Evolutionary conservation across 2,113 vertebrate genomes (phyloP).

Genomic region (Trogon surrucura): DNA sequence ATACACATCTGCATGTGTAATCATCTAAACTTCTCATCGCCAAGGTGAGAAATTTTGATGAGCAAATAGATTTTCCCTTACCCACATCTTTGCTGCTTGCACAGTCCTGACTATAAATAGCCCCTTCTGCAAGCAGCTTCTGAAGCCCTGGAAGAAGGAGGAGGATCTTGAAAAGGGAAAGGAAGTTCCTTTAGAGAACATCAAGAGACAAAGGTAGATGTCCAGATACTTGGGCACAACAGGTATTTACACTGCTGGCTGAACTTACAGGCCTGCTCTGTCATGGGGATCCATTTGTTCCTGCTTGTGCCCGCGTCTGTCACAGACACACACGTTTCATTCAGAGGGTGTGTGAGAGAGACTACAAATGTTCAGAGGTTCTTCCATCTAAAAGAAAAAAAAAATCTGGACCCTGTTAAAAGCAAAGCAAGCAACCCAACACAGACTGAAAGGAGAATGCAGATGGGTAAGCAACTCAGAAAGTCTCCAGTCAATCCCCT

Average conservation of each 20-base stretch:
- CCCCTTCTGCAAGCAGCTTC: neutral
- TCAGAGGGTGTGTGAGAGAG: neutral
- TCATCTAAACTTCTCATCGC: neutral
- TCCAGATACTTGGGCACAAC: neutral
- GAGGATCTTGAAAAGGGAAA: neutral
- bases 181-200: neutral
- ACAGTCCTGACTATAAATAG: neutral
- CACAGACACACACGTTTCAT: neutral
- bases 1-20: neutral
- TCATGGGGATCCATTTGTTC: neutral
- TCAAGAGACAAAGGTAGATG: neutral
- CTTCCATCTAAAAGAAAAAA: neutral
- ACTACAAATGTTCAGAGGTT: neutral
- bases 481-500: neutral
- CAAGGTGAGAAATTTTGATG: neutral
- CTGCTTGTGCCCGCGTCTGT: neutral
- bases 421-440: neutral
- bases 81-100: neutral
- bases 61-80: neutral
- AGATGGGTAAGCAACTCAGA: neutral
- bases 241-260: neutral
- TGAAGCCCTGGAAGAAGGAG: neutral
- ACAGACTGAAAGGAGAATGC: neutral
- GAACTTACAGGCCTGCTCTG: neutral
- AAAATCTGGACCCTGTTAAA: neutral